Evolutionary conservation across 2,888 invertebrate genomes (phyloP), one percentile per base, ranked within the genome.

Genomic region (Caenorhabditis angaria): DNA sequence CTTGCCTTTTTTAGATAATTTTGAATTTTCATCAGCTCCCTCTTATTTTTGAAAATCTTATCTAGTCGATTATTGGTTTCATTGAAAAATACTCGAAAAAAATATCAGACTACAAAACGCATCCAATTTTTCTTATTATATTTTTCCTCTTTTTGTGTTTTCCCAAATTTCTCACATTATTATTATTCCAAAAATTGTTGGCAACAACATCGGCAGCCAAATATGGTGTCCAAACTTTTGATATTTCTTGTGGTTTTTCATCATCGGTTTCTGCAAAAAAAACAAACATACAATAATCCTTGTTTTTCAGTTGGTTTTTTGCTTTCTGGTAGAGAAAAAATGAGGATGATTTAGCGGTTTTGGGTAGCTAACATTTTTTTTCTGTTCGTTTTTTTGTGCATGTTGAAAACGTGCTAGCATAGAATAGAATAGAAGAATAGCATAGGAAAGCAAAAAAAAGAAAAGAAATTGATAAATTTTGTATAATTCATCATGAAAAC

Each of bases 141-240:
- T n/a, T n/a, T n/a, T n/a, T n/a, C n/a, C n/a, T n/a, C n/a, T n/a
- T n/a, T n/a, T n/a, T n/a, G n/a, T n/a, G n/a, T 32, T 8, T 22
- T 54, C 5, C 14, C 27, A 27, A 54, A 25, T 18, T 25, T n/a
- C 47, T 20, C 22, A 4, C 47, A 41, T 41, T 41, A 41, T n/a
- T n/a, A 28, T 60, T 61, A n/a, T 71, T 71, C 66, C 66, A 71
- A 14, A 66, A 71, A 0, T 32, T 58, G 14, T 18, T 41, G 0
- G 58, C 71, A n/a, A 63, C 66, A 50, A 20, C 14, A 25, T 71
- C 71, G 10, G 66, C 71, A 3, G 71, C 71, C 1, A 60, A 29
- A 25, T 71, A 71, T 1, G 57, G 59, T 2, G 71, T 66, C 71
- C 71, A 71, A 0, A 65, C 66, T 48, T 56, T 63, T 1, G 71